phyloP scores from a whole-genome alignment of 2,888 invertebrate genomes.

The Luperina testacea region DNA sequence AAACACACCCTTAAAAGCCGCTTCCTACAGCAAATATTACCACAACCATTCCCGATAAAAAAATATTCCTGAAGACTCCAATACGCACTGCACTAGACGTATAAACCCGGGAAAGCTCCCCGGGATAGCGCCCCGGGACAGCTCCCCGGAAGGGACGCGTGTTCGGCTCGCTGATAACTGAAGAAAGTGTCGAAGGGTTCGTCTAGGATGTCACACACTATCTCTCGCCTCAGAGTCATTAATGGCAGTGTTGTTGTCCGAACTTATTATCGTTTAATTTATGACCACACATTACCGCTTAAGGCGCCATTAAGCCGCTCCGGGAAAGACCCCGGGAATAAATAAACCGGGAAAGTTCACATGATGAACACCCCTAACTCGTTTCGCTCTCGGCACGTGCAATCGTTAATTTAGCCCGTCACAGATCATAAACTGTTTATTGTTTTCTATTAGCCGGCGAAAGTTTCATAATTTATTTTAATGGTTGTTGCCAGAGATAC shows the following conservation, averaged over 20 bases:
- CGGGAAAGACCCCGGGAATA: constrained; percentile 79
- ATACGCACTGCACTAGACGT: constrained; percentile 56
- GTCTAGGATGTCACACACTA: constrained; percentile 65
- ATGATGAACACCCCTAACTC: constrained; percentile 79
- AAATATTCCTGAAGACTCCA: constrained; percentile 51
- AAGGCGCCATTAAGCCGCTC: constrained; percentile 85
- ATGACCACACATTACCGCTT: constrained; percentile 89
- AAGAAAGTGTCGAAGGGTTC: constrained; percentile 71
- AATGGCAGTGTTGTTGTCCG: constrained; percentile 86
- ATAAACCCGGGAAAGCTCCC: constrained; percentile 56
- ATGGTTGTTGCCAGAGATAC: constrained; percentile 47
- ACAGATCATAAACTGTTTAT: constrained; percentile 85
- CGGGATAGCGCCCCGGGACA: constrained; percentile 52
- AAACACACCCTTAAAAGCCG: not conserved
- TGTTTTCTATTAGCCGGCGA: constrained; percentile 79
- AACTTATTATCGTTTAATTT: constrained; percentile 90
- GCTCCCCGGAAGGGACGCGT: constrained; percentile 66
- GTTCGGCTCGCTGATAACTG: constrained; percentile 63
- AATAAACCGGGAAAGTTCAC: constrained; percentile 82
- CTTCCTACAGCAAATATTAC: constrained; percentile 31
- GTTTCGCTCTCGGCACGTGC: constrained; percentile 77
- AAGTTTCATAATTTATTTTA: constrained; percentile 68
- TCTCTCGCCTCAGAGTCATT: constrained; percentile 73
- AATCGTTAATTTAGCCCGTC: constrained; percentile 83
- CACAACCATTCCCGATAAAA: constrained; percentile 57